phyloP scores from a whole-genome alignment of 2,797 vertebrate species.

The Chromobotia macracanthus region DNA sequence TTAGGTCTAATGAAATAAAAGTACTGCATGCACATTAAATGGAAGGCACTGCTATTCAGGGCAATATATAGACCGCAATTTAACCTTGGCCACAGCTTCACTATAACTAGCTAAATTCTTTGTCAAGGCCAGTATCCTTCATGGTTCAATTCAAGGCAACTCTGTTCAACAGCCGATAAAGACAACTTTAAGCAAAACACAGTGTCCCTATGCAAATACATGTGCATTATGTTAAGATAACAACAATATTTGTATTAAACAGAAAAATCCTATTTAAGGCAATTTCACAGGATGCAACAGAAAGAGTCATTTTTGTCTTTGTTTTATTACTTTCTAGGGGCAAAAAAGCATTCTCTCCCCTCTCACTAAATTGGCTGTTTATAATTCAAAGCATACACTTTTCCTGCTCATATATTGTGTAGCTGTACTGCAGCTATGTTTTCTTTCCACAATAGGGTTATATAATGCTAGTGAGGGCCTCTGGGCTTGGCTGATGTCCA shows the following conservation, averaged over 20 bases:
- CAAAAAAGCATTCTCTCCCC: slow-evolving; percentile 35
- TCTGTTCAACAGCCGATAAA: slow-evolving; percentile 29
- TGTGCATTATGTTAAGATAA: slow-evolving; percentile 6
- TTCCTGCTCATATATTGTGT: slow-evolving; percentile 47
- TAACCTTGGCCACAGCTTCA: slow-evolving; percentile 37
- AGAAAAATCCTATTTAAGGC: slow-evolving; percentile 18
- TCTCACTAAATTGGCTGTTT: slow-evolving; percentile 58
- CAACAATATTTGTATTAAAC: background rate
- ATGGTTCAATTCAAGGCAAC: slow-evolving; percentile 44
- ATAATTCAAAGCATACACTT: slow-evolving; percentile 61
- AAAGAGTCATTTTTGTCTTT: slow-evolving; percentile 42
- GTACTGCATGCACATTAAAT: background rate
- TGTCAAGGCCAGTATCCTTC: slow-evolving; percentile 44
- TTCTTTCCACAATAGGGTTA: slow-evolving; percentile 59
- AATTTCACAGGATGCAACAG: slow-evolving; percentile 11
- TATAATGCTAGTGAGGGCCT: slow-evolving; percentile 59
- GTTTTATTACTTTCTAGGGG: slow-evolving; percentile 42
- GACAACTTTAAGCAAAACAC: slow-evolving; percentile 3
- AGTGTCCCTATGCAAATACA: background rate
- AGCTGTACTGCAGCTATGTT: slow-evolving; percentile 44
- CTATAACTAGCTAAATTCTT: background rate
- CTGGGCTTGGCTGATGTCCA: slow-evolving; percentile 59
- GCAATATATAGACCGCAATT: slow-evolving; percentile 15
- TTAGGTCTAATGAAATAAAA: background rate
- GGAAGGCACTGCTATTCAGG: background rate